Evolutionary conservation across 2,888 invertebrate genomes (phyloP), one percentile per base, ranked within the genome.

Genomic region (Drosophila paracracens): DNA sequence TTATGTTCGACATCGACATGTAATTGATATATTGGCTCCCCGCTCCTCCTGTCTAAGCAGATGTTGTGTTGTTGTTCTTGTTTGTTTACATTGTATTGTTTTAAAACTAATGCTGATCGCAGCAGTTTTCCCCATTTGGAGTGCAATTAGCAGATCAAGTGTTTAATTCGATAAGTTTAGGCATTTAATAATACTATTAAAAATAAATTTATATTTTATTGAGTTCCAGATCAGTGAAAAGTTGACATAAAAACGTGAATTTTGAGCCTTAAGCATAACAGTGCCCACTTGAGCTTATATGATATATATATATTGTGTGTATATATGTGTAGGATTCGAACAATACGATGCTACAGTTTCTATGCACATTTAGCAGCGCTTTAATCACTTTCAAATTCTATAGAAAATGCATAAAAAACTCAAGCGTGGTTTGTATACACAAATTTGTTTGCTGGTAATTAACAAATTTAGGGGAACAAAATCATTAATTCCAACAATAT

Each of bases 401-500:
- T 82, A 84, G 91, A 91, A 90, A 85, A 88, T 78, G 79, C 91
- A 89, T 89, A 82, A 89, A 84, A 84, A 85, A 79, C 74, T 83
- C 76, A 91, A 83, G 81, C 82, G 82, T 82, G 87, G 84, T 82
- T 89, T 91, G 88, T 91, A 87, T 87, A 91, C 77, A 91, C 85
- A 90, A 89, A 88, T 88, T 88, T 85, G 86, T 89, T 83, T 87
- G 83, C 82, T 84, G 76, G 88, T 90, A 91, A 91, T 91, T 91
- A 90, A 91, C 83, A 88, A 91, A 91, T 88, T 91, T 91, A 84
- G 81, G 78, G 82, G 91, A 91, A 90, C 86, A 84, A 83, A 86
- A 89, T 88, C 83, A 84, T 88, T 88, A 87, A 87, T 86, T 83
- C 81, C 79, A 83, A 82, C 82, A 91, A 88, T 88, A 91, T 89